Conservation (phyloP, 2,888 invertebrate genomes). For the Erebia aethiops region DNA sequence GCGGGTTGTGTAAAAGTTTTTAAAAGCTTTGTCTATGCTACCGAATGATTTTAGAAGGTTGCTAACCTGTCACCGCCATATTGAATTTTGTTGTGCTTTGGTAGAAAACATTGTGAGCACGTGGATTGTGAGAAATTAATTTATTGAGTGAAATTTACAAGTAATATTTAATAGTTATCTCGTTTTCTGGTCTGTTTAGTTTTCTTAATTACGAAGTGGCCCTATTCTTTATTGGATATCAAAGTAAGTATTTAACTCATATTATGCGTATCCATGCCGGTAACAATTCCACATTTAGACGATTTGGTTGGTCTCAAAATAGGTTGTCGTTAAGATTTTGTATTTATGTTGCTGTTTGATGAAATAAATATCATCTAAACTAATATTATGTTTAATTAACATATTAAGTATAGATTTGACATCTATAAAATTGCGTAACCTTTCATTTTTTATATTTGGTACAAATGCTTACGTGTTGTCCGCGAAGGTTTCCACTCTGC, state of each 20-base stretch:
- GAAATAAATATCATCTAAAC: background rate
- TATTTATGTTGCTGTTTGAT: slow-evolving; percentile 19
- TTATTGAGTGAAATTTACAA: slow-evolving; percentile 72
- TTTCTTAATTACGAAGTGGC: slow-evolving; percentile 55
- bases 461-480: slow-evolving; percentile 81
- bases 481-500: slow-evolving; percentile 75
- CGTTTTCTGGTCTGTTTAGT: slow-evolving; percentile 56
- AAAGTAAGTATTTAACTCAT: slow-evolving; percentile 65
- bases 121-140: slow-evolving; percentile 81
- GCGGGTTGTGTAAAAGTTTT: no score
- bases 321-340: slow-evolving; percentile 25
- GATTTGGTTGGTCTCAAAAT: slow-evolving; percentile 47
- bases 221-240: slow-evolving; percentile 57
- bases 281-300: slow-evolving; percentile 63
- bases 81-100: slow-evolving; percentile 85
- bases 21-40: no score
- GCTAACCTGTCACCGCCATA: slow-evolving; percentile 81
- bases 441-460: slow-evolving; percentile 72
- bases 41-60: slow-evolving; percentile 46
- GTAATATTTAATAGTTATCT: slow-evolving; percentile 60
- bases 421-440: slow-evolving; percentile 78
- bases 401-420: slow-evolving; percentile 47
- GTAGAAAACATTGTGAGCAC: slow-evolving; percentile 87
- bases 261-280: slow-evolving; percentile 57
- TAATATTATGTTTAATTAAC: background rate